Evolutionary conservation across 2,113 vertebrate genomes (phyloP).

Genomic region (Malaclemys terrapin): DNA sequence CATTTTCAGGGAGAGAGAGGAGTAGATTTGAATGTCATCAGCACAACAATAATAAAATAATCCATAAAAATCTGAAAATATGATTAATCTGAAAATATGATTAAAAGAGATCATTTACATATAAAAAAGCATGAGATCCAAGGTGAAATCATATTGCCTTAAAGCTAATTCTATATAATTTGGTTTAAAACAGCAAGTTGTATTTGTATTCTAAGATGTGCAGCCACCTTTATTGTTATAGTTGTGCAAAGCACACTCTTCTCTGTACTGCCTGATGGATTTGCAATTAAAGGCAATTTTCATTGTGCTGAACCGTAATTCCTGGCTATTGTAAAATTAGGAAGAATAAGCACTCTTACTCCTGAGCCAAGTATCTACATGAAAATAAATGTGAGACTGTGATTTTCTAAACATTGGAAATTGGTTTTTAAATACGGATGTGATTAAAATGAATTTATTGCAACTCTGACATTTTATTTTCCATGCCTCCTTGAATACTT

Average conservation of each 20-base stretch:
- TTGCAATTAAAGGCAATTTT: conserved; percentile 14
- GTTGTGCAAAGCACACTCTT: not conserved
- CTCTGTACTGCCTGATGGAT: not conserved
- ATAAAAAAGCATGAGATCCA: conserved; percentile 6
- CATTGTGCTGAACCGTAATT: not conserved
- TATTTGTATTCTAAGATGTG: conserved; percentile 38
- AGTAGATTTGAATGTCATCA: conserved; percentile 16
- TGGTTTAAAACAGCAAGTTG: conserved; percentile 9
- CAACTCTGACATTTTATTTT: not conserved
- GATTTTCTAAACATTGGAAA: conserved; percentile 27
- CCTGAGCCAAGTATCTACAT: not conserved
- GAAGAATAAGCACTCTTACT: conserved; percentile 5
- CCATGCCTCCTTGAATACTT: not conserved
- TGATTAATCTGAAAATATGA: conserved; percentile 10
- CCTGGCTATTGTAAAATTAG: not conserved
- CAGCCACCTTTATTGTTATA: conserved; percentile 21
- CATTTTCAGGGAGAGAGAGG: not conserved
- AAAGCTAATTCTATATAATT: conserved; percentile 42
- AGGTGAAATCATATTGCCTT: conserved; percentile 38
- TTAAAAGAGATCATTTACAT: not conserved
- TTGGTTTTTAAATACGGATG: not conserved
- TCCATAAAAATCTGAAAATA: conserved; percentile 31
- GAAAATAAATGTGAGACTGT: not conserved
- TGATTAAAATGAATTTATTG: not conserved
- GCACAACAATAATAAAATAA: conserved; percentile 33